phyloP scores from a whole-genome alignment of 2,113 vertebrate genomes.

The Ornithorhynchus anatinus region DNA sequence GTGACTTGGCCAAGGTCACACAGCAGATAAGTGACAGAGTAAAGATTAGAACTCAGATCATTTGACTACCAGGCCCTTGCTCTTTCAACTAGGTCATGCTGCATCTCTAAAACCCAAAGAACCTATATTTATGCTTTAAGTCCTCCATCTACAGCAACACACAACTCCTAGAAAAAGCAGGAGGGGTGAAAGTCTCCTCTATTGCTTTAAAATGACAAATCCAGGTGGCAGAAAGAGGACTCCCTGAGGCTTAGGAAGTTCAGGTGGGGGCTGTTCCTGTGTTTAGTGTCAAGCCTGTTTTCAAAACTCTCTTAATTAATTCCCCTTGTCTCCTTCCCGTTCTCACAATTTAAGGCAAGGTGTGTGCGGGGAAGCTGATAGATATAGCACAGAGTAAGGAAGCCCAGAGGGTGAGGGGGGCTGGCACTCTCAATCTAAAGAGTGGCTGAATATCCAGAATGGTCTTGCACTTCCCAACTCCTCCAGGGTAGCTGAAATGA shows the following conservation, averaged over 20 bases:
- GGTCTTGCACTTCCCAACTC: background rate
- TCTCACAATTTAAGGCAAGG: background rate
- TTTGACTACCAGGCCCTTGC: no score
- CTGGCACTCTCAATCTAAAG: no score
- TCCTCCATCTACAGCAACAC: constrained; percentile 36
- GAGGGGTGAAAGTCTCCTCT: constrained; percentile 27
- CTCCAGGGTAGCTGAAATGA: background rate
- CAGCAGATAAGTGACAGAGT: no score
- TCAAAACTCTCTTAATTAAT: no score
- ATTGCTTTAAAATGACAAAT: constrained; percentile 18
- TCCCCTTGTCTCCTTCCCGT: constrained; percentile 9
- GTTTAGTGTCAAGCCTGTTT: constrained; percentile 3
- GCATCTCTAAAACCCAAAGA: no score
- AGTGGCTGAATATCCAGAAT: background rate
- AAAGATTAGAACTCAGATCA: no score
- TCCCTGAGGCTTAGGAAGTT: constrained; percentile 7
- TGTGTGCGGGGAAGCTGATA: background rate
- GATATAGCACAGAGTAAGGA: background rate
- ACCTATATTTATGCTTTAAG: constrained; percentile 33
- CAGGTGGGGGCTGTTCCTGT: background rate
- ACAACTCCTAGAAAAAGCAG: constrained; percentile 39
- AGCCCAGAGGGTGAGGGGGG: background rate
- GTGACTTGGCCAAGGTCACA: no score
- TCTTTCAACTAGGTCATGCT: no score
- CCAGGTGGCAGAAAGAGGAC: constrained; percentile 45